Evolutionary conservation across 2,888 invertebrate genomes (phyloP), one percentile per base, ranked within the genome.

Genomic region (Pammene fasciana): DNA sequence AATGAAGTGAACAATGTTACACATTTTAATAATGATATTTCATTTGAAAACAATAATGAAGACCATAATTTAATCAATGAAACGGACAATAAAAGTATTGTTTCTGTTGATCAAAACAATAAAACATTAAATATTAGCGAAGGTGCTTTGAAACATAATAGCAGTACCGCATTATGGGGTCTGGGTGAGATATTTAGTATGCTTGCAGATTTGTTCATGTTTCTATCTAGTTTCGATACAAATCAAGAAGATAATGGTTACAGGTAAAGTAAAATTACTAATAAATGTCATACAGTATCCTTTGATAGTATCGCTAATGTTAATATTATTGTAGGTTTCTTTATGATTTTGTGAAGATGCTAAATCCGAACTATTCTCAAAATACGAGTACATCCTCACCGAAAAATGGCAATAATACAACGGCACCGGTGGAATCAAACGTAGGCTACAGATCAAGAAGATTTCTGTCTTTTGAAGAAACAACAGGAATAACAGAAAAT

Each of bases 401-500:
- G 7, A 11, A 60, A 45, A 10, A 5, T 26, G n/a, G 14, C 0
- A 52, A 62, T 41, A 10, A 18, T 18, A 52, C 62, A n/a, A 50
- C 0, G 8, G 9, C 16, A 0, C 9, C 45, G 14, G 36, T 85
- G 13, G 83, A 85, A 1, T 26, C 26, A 1, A 87, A 87, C 46
- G 84, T 86, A 9, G 83, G 82, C 0, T 83, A 86, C 48, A 82
- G 83, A 72, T 88, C 90, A 0, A 83, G 90, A 73, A 80, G 82
- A 0, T 72, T 90, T 0, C 70, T 90, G 55, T 80, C 87, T 1
- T 14, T 86, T 6, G 75, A 80, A 45, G 75, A 79, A 13, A 5
- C 50, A 74, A 67, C 13, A 43, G 38, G 9, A 38, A 9, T 7
- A 38, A 9, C 64, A 36, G 45, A 56, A 38, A 60, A 48, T 55